Base-by-base conservation (phyloP, 2,888 invertebrate species). In the Coenonympha glycerion region DNA sequence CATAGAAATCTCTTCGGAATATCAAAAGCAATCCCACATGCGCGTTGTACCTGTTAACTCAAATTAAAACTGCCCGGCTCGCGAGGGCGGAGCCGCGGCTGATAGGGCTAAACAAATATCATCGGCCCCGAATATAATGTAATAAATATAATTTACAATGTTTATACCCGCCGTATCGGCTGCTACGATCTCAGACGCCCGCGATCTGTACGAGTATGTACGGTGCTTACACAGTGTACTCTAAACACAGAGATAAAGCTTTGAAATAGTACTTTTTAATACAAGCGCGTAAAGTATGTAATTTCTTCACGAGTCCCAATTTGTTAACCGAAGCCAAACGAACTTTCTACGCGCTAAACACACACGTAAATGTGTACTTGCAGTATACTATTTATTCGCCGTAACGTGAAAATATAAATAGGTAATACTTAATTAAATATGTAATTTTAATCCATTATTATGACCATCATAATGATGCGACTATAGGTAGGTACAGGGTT, bases 71-170 rank as follows among this genome's bases (percentile, higher is more conserved):
- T 55, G 55, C 55, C 49, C 34, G n/a, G 22, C n/a, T n/a, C n/a
- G n/a, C 19, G 50, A 19, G 67, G 74, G 76, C 76, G 67, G 66
- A 73, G 65, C 62, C 60, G 55, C 64, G 62, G 63, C 66, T 71
- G 78, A 76, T 79, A 76, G 76, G 74, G 76, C 73, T 79, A 75
- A 78, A 82, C 82, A 82, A 82, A 83, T 78, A 83, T 71, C 69
- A 65, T 57, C 68, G 66, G 60, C 63, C 68, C 72, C 76, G 76
- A 81, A 81, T 79, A 76, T 79, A 77, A 76, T 73, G 84, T 79
- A 84, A 85, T 86, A 86, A 84, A 84, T 80, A 79, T 84, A 79
- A 86, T 85, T 86, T 85, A 87, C 83, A 78, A 81, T 79, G 83
- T 83, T 81, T 78, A 73, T 82, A 69, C 76, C 69, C 59, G 69